Conservation (phyloP, 2,113 vertebrate species). For the Neolamprologus fasciatus region DNA sequence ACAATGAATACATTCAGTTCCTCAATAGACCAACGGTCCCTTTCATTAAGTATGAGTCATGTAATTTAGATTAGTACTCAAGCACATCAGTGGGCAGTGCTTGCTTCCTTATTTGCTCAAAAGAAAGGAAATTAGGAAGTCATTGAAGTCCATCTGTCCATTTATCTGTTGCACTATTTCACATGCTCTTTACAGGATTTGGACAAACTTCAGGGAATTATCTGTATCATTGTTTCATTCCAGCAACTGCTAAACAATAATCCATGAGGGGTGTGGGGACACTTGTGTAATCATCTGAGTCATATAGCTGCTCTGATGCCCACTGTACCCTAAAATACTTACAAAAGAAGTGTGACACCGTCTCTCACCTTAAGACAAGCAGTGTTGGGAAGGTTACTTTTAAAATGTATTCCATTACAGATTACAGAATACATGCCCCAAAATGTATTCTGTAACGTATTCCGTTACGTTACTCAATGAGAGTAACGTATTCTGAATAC, state of each 20-base stretch:
- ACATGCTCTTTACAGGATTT: background rate
- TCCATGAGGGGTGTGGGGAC: background rate
- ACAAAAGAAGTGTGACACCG: background rate
- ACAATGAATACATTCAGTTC: constrained; percentile 5
- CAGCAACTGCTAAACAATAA: background rate
- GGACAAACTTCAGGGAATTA: background rate
- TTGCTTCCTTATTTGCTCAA: background rate
- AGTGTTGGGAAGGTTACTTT: too few relatives aligned
- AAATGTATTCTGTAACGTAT: too few relatives aligned
- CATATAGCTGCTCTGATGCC: background rate
- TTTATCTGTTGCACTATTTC: background rate
- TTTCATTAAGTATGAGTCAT: background rate
- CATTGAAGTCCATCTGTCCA: background rate
- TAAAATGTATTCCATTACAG: too few relatives aligned
- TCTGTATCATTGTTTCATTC: background rate
- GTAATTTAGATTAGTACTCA: background rate
- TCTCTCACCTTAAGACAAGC: background rate
- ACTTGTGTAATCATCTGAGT: background rate
- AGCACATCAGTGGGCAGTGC: background rate
- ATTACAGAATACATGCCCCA: accelerated
- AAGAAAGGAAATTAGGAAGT: background rate
- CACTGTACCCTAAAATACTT: background rate
- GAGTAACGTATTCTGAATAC: too few relatives aligned
- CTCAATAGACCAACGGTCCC: background rate
- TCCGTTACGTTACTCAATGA: too few relatives aligned